These are phyloP conservation scores for Clusia tigrina DNA, from an alignment of 2,888 invertebrate species.

Conservation along the genomic window DNA sequence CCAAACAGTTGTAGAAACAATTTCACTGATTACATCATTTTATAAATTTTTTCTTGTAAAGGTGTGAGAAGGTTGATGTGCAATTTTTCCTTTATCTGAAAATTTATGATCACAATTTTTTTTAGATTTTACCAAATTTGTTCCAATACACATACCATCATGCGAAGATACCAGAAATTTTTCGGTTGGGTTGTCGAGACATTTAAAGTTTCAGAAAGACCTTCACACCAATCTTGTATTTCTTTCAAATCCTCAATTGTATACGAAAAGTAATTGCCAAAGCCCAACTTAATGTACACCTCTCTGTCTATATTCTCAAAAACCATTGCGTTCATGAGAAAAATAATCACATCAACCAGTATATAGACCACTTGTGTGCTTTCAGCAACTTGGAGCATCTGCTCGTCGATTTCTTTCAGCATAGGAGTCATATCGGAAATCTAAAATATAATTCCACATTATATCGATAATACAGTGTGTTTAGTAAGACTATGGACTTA, in stretches of 20 bases:
- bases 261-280: conserved; percentile 43
- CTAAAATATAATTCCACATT: conserved; percentile 19
- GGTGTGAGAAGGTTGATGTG: conserved; percentile 36
- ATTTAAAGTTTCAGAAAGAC: conserved; percentile 32
- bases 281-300: conserved; percentile 44
- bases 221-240: conserved; percentile 38
- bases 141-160: conserved; percentile 30
- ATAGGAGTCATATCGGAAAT: conserved; percentile 40
- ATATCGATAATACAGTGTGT: neutral
- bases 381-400: conserved; percentile 40
- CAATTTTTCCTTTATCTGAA: conserved; percentile 41
- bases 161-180: conserved; percentile 38
- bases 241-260: conserved; percentile 34
- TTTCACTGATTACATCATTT: too few species aligned
- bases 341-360: conserved; percentile 42
- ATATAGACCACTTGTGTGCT: conserved; percentile 41
- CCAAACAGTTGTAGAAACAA: too few species aligned
- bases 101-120: conserved; percentile 14
- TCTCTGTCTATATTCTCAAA: conserved; percentile 42
- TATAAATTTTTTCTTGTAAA: conserved; percentile 40
- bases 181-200: conserved; percentile 32
- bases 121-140: neutral
- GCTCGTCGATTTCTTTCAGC: conserved; percentile 38
- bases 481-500: conserved; percentile 14
- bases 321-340: conserved; percentile 40